Evolutionary conservation across 2,888 invertebrate genomes (phyloP).

Genomic region (Nyleta sp.): DNA sequence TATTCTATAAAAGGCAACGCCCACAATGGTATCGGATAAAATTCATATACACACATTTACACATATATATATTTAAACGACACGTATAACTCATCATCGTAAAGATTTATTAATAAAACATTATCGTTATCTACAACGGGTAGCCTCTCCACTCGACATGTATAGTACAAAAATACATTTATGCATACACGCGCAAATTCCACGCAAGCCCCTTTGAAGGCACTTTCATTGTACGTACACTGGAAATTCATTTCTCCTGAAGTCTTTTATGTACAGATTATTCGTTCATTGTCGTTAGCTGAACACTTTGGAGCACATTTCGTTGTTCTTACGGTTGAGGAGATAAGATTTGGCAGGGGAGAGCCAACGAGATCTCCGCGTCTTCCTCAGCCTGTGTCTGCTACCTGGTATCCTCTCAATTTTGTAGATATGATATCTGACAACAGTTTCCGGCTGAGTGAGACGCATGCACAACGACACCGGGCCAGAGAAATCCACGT

Average conservation of each 20-base stretch:
- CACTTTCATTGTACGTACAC: conserved; percentile 46
- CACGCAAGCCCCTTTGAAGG: conserved; percentile 48
- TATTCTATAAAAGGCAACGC: conserved; percentile 49
- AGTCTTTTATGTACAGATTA: conserved; percentile 52
- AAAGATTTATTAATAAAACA: conserved; percentile 64
- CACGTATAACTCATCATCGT: conserved; percentile 50
- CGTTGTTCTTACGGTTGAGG: conserved; percentile 90
- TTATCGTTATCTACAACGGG: conserved; percentile 64
- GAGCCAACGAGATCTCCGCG: conserved; percentile 83
- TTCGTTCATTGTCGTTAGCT: conserved; percentile 67
- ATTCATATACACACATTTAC: conserved; percentile 10
- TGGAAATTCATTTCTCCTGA: conserved; percentile 12
- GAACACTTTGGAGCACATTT: conserved; percentile 86
- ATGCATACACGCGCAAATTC: conserved; percentile 53
- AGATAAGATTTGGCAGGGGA: conserved; percentile 89
- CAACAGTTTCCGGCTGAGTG: conserved; percentile 86
- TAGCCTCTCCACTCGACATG: conserved; percentile 65
- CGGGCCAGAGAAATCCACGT: conserved; percentile 90
- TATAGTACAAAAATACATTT: conserved; percentile 73
- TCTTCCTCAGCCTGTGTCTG: conserved; percentile 85
- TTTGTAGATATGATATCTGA: conserved; percentile 86
- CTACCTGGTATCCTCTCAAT: conserved; percentile 86
- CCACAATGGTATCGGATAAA: conserved; percentile 23
- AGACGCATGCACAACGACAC: conserved; percentile 91
- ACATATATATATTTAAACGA: conserved; percentile 35